Conservation (phyloP, 2,888 invertebrate species). For the Acanthopleura granulata region DNA sequence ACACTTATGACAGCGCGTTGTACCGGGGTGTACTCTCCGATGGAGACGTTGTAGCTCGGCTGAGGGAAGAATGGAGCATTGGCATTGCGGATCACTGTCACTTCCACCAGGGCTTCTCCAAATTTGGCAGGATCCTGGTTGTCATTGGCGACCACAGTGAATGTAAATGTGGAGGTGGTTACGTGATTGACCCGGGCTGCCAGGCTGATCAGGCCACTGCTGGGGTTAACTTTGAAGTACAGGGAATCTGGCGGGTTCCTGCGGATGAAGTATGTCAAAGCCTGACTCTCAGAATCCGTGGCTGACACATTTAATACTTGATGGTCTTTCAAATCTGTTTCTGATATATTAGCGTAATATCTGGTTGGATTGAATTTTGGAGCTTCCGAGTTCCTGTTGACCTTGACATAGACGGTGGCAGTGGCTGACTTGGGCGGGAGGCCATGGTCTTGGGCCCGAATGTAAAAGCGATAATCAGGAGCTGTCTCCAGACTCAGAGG, state of each 20-base stretch:
- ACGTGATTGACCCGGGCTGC: slow-evolving; percentile 31
- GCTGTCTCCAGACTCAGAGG: slow-evolving; percentile 38
- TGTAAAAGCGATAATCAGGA: slow-evolving; percentile 38
- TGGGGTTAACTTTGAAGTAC: slow-evolving; percentile 57
- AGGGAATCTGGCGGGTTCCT: slow-evolving; percentile 35
- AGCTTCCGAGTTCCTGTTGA: slow-evolving; percentile 51
- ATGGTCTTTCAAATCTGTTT: slow-evolving; percentile 23
- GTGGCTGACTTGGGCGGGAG: slow-evolving; percentile 31
- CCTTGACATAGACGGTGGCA: slow-evolving; percentile 46
- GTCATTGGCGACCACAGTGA: slow-evolving; percentile 57
- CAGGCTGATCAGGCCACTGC: slow-evolving; percentile 48
- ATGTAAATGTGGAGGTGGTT: slow-evolving; percentile 35
- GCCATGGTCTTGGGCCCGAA: slow-evolving; percentile 42
- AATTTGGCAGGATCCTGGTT: slow-evolving; percentile 39
- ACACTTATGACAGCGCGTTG: slow-evolving; percentile 33
- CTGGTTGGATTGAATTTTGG: slow-evolving; percentile 46
- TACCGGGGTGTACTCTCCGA: slow-evolving; percentile 46
- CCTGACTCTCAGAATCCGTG: slow-evolving; percentile 23
- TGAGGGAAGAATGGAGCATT: slow-evolving; percentile 59
- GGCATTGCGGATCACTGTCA: slow-evolving; percentile 54
- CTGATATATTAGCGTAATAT: slow-evolving; percentile 37
- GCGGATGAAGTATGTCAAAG: slow-evolving; percentile 40
- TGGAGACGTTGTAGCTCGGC: slow-evolving; percentile 45
- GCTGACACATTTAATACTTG: background rate
- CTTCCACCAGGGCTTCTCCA: slow-evolving; percentile 44